Conservation (phyloP, 2,888 invertebrate species). For the Drosophila vallismaia region DNA sequence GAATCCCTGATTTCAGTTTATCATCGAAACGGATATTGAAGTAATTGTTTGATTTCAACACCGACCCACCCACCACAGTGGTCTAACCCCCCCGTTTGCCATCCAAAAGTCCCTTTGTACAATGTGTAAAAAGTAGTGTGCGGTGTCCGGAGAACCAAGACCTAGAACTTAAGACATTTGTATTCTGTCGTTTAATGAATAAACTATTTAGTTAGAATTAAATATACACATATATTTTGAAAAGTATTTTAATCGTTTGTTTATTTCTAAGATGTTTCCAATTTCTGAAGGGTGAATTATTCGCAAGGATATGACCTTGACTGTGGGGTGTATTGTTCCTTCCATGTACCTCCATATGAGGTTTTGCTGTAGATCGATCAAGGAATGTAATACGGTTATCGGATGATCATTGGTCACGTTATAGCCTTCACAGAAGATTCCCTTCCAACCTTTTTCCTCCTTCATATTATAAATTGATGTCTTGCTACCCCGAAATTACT, state of each 20-base stretch:
- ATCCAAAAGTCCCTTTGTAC: constrained; percentile 47
- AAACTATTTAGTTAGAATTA: constrained; percentile 49
- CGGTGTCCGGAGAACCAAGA: constrained; percentile 33
- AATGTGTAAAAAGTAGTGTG: constrained; percentile 53
- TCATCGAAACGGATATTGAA: constrained; percentile 80
- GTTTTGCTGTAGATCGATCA: too few species aligned
- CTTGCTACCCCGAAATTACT: neutral
- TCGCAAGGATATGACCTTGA: too few species aligned
- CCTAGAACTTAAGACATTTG: constrained; percentile 58
- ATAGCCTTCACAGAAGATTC: too few species aligned
- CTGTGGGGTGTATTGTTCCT: too few species aligned
- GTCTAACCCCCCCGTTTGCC: constrained; percentile 23
- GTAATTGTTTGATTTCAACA: constrained; percentile 70
- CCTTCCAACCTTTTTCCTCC: too few species aligned
- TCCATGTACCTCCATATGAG: too few species aligned
- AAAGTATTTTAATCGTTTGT: constrained; percentile 17
- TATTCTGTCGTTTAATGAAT: constrained; percentile 57
- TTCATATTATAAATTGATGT: too few species aligned
- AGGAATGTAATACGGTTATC: too few species aligned
- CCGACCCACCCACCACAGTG: constrained; percentile 19
- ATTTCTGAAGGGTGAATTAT: too few species aligned
- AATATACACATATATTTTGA: constrained; percentile 13
- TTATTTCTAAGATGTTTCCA: too few species aligned
- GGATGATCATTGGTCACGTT: too few species aligned
- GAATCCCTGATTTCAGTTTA: constrained; percentile 73